These are phyloP conservation scores for Arrhopalites spinosus DNA, from an alignment of 2,888 invertebrate species.

Conservation along the genomic window DNA sequence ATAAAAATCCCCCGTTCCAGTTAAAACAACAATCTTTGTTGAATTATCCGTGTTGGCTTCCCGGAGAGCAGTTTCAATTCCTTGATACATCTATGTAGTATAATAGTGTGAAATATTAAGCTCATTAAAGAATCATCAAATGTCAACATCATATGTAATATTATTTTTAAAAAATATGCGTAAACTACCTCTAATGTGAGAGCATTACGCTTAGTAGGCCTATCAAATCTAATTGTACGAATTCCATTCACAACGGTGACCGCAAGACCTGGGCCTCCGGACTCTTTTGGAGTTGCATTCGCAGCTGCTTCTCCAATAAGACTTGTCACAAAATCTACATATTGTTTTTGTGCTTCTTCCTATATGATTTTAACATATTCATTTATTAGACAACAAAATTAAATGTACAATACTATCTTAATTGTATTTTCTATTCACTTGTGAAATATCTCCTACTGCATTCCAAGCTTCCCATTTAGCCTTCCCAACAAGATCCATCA, in stretches of 20 bases:
- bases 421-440: slow-evolving; percentile 59
- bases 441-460: slow-evolving; percentile 61
- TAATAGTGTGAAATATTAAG: neutral
- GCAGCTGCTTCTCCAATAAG: slow-evolving; percentile 53
- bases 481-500: slow-evolving; percentile 65
- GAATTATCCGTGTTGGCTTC: slow-evolving; percentile 35
- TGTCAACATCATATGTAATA: too few species aligned
- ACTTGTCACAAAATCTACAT: slow-evolving; percentile 61
- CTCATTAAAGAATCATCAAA: too few species aligned
- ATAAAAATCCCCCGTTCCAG: slow-evolving; percentile 35
- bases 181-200: slow-evolving; percentile 61
- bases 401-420: neutral
- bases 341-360: slow-evolving; percentile 63
- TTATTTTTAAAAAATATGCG: neutral
- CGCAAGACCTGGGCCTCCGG: slow-evolving; percentile 44
- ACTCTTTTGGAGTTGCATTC: slow-evolving; percentile 41
- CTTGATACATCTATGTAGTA: slow-evolving; percentile 36
- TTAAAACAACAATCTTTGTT: slow-evolving; percentile 36
- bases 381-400: neutral
- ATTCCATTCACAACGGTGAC: slow-evolving; percentile 62
- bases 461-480: slow-evolving; percentile 67
- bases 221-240: slow-evolving; percentile 64
- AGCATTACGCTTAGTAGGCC: slow-evolving; percentile 79
- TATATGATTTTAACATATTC: slow-evolving; percentile 48
- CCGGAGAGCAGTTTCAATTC: slow-evolving; percentile 20